Percentiles rank a stretch among this genome's conserved stretches.
Evolutionary conservation across 1,140 invertebrate genomes (phyloP).

Genomic region (Centruroides sculpturatus): DNA sequence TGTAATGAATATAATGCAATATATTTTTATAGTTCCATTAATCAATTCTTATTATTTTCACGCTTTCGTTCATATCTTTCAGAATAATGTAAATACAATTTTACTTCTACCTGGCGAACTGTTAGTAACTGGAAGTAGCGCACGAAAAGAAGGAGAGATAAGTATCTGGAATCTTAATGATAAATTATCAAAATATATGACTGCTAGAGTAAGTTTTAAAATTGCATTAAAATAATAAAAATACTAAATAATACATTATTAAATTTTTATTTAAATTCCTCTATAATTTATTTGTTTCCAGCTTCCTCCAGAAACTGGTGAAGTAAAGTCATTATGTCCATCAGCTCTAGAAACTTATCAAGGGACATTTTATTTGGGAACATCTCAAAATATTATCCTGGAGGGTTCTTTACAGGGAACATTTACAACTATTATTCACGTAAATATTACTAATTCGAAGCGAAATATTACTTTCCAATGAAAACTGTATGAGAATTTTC

Average conservation of each 20-base stretch:
- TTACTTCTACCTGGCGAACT: constrained; percentile 79
- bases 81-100: constrained; percentile 65
- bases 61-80: not conserved
- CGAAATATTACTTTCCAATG: too few species aligned
- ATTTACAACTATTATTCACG: constrained; percentile 56
- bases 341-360: constrained; percentile 55
- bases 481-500: not conserved
- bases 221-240: too few species aligned
- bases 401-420: constrained; percentile 78
- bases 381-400: constrained; percentile 79
- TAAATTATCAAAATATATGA: constrained; percentile 78
- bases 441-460: constrained; percentile 22
- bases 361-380: constrained; percentile 81
- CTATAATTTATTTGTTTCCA: constrained; percentile 25
- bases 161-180: constrained; percentile 80
- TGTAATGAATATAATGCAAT: too few species aligned
- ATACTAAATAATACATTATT: too few species aligned
- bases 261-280: too few species aligned
- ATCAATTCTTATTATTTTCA: too few species aligned
- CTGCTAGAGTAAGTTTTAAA: constrained; percentile 51
- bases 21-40: too few species aligned
- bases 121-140: constrained; percentile 59
- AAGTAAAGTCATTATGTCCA: constrained; percentile 71
- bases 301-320: constrained; percentile 68
- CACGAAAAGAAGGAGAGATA: constrained; percentile 70